Evolutionary conservation across 1,140 invertebrate species (phyloP).

Genomic region (Drosophila sechellia): DNA sequence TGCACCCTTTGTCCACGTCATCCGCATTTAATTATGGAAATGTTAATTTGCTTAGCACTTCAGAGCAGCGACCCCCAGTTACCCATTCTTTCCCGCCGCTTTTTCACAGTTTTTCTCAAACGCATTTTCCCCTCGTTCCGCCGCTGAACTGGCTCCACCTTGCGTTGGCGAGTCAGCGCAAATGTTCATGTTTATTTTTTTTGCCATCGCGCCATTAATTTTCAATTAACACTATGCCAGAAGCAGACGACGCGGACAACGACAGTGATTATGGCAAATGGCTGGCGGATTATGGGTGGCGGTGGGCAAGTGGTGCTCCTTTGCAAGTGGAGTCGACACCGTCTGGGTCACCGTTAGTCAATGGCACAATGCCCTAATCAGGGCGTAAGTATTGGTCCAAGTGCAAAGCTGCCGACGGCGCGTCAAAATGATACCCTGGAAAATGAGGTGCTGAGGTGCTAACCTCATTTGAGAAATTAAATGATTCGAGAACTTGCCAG

Average conservation of each 20-base stretch:
- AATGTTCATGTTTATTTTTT: slow-evolving; percentile 76
- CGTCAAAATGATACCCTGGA: slow-evolving; percentile 16
- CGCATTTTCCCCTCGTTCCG: not conserved
- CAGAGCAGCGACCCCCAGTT: slow-evolving; percentile 26
- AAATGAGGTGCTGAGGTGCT: too few relatives aligned
- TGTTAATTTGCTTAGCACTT: slow-evolving; percentile 81
- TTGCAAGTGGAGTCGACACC: too few relatives aligned
- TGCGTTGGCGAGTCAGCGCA: slow-evolving; percentile 61
- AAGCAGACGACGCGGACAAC: slow-evolving; percentile 40
- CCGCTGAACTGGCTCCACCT: slow-evolving; percentile 46
- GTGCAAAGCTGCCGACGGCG: slow-evolving; percentile 10
- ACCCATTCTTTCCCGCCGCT: not conserved
- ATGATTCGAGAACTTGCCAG: too few relatives aligned
- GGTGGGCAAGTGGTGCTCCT: slow-evolving; percentile 1
- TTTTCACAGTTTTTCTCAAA: not conserved
- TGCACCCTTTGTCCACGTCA: slow-evolving; percentile 42
- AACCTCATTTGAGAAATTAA: too few relatives aligned
- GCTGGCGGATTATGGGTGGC: too few relatives aligned
- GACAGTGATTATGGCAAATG: slow-evolving; percentile 21
- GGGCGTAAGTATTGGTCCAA: not conserved
- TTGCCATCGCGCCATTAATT: slow-evolving; percentile 77
- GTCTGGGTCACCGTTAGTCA: slow-evolving; percentile 17
- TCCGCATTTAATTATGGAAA: slow-evolving; percentile 80
- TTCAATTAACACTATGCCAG: slow-evolving; percentile 81
- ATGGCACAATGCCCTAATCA: slow-evolving; percentile 7